phyloP scores from a whole-genome alignment of 2,113 vertebrate species.

The Scopus umbretta region DNA sequence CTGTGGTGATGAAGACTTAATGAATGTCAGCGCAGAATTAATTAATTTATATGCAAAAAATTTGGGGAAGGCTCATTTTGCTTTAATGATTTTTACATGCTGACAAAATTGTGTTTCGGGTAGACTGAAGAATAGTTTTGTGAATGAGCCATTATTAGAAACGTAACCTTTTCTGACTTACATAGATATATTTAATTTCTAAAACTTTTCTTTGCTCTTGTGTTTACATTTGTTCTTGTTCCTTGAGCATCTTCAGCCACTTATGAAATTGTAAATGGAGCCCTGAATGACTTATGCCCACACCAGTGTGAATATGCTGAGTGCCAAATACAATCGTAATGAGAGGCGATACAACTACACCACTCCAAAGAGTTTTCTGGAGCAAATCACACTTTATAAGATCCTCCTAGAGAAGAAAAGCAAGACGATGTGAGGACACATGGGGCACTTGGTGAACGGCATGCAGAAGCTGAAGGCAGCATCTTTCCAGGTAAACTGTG shows the following conservation, averaged over 20 bases:
- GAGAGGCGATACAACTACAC: constrained; percentile 80
- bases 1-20: not conserved
- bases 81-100: not conserved
- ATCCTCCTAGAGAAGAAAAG: constrained; percentile 76
- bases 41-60: not conserved
- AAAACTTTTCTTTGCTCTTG: constrained; percentile 58
- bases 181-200: constrained; percentile 74
- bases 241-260: constrained; percentile 74
- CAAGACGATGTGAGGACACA: constrained; percentile 65
- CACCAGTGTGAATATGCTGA: constrained; percentile 76
- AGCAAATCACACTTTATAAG: constrained; percentile 81
- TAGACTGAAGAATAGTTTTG: not conserved
- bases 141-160: not conserved
- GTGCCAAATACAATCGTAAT: constrained; percentile 75
- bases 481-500: constrained; percentile 72
- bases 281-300: constrained; percentile 82
- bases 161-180: not conserved
- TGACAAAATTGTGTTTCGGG: not conserved
- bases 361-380: constrained; percentile 82
- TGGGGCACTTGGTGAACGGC: constrained; percentile 74
- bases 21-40: not conserved
- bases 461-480: constrained; percentile 80
- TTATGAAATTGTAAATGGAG: too few relatives aligned
- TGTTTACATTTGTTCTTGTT: constrained; percentile 63
- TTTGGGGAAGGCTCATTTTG: not conserved